These are phyloP conservation scores for Stenodera caucasica DNA, from an alignment of 2,888 invertebrate genomes.

Conservation along the genomic window DNA sequence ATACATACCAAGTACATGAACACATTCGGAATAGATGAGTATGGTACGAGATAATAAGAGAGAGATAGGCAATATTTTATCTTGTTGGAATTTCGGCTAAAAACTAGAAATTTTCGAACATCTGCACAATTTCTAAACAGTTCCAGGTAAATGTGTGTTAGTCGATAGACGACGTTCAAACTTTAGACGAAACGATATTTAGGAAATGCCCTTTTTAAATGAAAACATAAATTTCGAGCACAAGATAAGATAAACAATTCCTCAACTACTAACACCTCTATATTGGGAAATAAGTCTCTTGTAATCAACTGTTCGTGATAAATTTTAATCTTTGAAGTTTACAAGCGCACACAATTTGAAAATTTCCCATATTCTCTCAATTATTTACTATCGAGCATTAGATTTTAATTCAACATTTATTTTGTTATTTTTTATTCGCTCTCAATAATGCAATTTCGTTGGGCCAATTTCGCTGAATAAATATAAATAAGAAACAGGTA, in stretches of 20 bases:
- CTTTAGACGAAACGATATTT: no score
- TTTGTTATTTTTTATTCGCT: neutral
- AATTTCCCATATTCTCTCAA: no score
- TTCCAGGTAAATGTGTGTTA: neutral
- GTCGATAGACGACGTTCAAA: neutral
- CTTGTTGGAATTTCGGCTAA: neutral
- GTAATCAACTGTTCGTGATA: neutral
- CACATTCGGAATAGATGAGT: neutral
- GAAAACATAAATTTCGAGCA: no score
- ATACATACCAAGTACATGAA: neutral
- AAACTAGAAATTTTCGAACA: neutral
- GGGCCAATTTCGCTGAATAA: neutral
- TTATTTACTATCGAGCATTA: no score
- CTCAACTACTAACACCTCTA: no score
- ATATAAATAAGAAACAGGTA: constrained; percentile 5
- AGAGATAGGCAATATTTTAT: neutral
- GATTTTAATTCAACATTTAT: no score
- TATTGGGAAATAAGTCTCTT: neutral
- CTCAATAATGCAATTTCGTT: neutral
- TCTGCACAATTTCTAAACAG: neutral
- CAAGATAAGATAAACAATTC: neutral
- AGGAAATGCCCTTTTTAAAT: neutral
- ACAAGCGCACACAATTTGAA: no score
- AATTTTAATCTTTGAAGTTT: neutral
- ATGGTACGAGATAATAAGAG: neutral